Percentiles rank a stretch among this genome's conserved stretches.
phyloP scores from a whole-genome alignment of 2,888 invertebrate genomes.

The Pristionchus entomophagus region DNA sequence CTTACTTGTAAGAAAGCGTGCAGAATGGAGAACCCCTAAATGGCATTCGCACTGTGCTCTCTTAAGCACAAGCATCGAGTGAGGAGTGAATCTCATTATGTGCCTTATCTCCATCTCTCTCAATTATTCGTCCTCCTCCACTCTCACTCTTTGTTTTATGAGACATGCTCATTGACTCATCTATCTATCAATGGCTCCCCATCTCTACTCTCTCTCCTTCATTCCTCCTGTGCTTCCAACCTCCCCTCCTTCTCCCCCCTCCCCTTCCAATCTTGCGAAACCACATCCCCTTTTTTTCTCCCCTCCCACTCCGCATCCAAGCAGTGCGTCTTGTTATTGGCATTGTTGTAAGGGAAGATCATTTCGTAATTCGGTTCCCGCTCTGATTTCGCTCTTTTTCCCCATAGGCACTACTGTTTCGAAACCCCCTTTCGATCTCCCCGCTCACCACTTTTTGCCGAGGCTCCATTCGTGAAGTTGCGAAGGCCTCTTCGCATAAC shows the following conservation, averaged over 20 bases:
- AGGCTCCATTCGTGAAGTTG: slow-evolving; percentile 8
- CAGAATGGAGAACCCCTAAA: too few relatives aligned
- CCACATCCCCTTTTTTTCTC: background rate
- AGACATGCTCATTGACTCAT: slow-evolving; percentile 40
- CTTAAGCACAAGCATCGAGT: background rate
- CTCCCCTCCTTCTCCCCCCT: background rate
- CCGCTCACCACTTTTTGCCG: background rate
- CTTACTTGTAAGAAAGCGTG: too few relatives aligned
- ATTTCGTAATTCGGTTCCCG: background rate
- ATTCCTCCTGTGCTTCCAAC: background rate
- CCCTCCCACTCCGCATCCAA: background rate
- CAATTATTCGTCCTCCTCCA: slow-evolving; percentile 7
- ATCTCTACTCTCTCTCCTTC: slow-evolving; percentile 1
- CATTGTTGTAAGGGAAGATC: background rate
- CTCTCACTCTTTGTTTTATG: slow-evolving; percentile 13
- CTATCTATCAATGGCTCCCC: slow-evolving; percentile 6
- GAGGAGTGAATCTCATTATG: background rate
- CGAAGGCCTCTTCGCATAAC: background rate
- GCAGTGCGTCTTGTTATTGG: background rate
- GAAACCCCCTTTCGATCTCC: background rate
- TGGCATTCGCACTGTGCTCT: too few relatives aligned
- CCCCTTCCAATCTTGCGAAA: background rate
- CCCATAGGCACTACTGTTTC: background rate
- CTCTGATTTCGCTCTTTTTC: background rate
- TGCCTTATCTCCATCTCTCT: background rate